Base-by-base conservation (phyloP, 1,140 invertebrate species). In the Bathynomus jamesi region DNA sequence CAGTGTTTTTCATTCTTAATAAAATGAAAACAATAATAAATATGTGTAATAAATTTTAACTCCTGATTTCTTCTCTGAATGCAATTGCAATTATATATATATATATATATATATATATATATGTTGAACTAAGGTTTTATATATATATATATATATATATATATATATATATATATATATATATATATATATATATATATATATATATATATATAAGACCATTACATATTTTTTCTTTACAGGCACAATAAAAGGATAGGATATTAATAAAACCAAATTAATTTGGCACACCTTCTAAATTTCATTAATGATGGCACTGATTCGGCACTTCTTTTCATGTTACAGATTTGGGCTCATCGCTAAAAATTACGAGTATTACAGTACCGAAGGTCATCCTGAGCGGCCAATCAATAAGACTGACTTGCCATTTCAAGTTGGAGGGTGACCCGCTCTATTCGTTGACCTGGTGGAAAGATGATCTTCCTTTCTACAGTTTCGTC, bases 381-480 rank as follows among this genome's bases (percentile, higher is more conserved):
- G 66, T 68, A 28, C 66, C 66, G 5, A 68, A 68, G 32, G 28
- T 68, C 28, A 27, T 53, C 27, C 31, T 53, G 66, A 60, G 32
- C 0, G 66, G 66, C 66, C 66, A 68, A 60, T 21, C 32, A 10
- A 60, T 68, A 28, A 30, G 60, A 28, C 66, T 68, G 21, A 32
- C 66, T 4, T 68, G 66, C 66, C 66, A 68, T 60, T 68, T 53
- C 40, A 68, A 68, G 32, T 21, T 68, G 4, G 66, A 68, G n/a
- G 66, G 66, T n/a, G 66, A 40, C n/a, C 30, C 27, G 28, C 32
- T 68, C 21, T 68, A 68, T 46, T 68, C 66, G 13, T 40, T 68
- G 32, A 68, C 66, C 29, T 68, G 66, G 66, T 46, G 66, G 66
- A 68, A 68, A 24, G 66, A 60, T 40, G 60, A 32, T 40, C 66